Conservation (phyloP, 2,888 invertebrate species). For the Apeira syringaria region DNA sequence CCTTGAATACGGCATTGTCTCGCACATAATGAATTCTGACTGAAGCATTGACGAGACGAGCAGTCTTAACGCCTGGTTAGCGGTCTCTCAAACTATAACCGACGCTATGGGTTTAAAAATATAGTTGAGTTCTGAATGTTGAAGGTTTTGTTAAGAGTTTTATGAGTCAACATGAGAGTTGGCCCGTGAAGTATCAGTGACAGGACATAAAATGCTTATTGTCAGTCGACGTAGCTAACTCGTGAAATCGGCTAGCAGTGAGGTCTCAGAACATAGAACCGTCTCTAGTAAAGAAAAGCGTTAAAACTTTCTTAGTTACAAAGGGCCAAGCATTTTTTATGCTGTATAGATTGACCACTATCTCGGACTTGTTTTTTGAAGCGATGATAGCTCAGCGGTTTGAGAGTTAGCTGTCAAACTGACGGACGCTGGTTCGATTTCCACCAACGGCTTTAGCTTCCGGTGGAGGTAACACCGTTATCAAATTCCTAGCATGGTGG, state of each 20-base stretch:
- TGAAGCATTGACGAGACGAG: slow-evolving; percentile 60
- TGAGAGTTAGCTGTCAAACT: no score
- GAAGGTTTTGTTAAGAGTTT: slow-evolving; percentile 54
- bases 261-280: slow-evolving; percentile 43
- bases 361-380: no score
- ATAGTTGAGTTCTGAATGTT: slow-evolving; percentile 17
- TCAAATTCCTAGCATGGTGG: no score
- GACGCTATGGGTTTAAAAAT: slow-evolving; percentile 17
- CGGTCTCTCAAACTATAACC: slow-evolving; percentile 21
- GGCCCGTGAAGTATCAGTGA: slow-evolving; percentile 67
- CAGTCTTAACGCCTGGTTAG: slow-evolving; percentile 53
- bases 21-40: slow-evolving; percentile 59
- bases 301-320: not conserved
- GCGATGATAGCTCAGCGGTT: no score
- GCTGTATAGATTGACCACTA: no score
- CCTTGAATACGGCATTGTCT: slow-evolving; percentile 51
- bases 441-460: no score
- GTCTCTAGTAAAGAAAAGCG: not conserved
- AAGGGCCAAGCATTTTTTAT: no score
- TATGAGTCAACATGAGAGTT: slow-evolving; percentile 61
- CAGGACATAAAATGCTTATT: slow-evolving; percentile 69
- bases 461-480: no score
- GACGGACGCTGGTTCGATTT: no score
- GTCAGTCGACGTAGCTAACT: slow-evolving; percentile 78
- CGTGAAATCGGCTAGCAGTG: slow-evolving; percentile 75